Base-by-base conservation (phyloP, 35 echinoderm and acorn worm genomes). In the Ptychodera flava region DNA sequence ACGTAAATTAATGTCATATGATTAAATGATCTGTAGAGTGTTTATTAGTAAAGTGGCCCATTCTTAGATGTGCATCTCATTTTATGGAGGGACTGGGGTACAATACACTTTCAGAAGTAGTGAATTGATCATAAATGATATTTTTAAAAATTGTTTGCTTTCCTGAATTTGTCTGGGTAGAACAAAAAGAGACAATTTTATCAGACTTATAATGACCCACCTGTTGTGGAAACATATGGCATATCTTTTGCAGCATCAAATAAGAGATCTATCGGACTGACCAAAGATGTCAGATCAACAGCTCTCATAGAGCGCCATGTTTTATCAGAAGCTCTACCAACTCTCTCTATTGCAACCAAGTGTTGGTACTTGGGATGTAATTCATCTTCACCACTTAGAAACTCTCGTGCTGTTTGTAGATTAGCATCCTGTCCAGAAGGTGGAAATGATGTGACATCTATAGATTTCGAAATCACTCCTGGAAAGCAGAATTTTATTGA, bases 311-410 rank as follows among this genome's bases (percentile, higher is more conserved):
- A 90, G 78, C 92, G 86, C 36, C 87, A 93, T 30, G 38, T 34
- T 27, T 91, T 91, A 84, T 97, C 94, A 22, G 32, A 75, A 29
- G 89, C 95, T 84, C 45, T 78, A 1, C 95, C 95, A 78, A 78
- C 37, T 38, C 91, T 86, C 31, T 97, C 95, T 53, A 97, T 90
- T 29, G 94, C 91, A 33, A 93, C 78, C 16, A 97, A 76, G 84
- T 93, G 92, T 35, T 93, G 88, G 80, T 87, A 93, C 27, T 79
- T 80, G 31, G 91, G 88, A n/a, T 77, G 81, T 1, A 0, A 2
- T 33, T 78, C 87, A 82, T 91, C 89, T 31, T 85, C 36, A 22
- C 31, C 30, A 0, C 76, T 89, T 27, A 97, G 35, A 79, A 97
- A 97, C 16, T 88, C 33, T 6, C 52, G 77, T 6, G 95, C 95